Base-by-base conservation (phyloP, 2,797 vertebrate species). In the Cheirogaleus major region DNA sequence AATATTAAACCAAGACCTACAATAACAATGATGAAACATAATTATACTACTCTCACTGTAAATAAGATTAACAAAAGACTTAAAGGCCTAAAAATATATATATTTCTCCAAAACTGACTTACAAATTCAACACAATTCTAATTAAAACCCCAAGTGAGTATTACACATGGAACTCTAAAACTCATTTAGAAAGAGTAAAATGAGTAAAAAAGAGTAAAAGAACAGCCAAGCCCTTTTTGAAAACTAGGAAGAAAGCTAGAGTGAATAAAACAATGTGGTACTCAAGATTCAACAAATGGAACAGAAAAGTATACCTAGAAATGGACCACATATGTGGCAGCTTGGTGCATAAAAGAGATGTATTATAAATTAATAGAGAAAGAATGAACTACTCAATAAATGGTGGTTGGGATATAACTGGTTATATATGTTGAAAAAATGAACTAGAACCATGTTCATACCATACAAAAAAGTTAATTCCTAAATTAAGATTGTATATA, bases 61-160 rank as follows among this genome's bases (percentile, higher is more conserved):
- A 80, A 59, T 12, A 90, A 91, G 14, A 57, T 59, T 84, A 79
- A 43, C 35, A 20, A 70, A 81, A 76, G 12, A 67, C 12, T 69
- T 81, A 93, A 90, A 30, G 20, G 72, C n/a, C 52, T 72, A 63
- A 80, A 87, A 30, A 81, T 79, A 88, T 80, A 75, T 32, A 76
- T 43, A 83, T 69, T 85, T 95, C 57, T 76, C 69, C 69, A 32
- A 76, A 50, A 63, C 8, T 45, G 10, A 69, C 45, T 35, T 88
- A 76, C 41, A 92, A 43, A 61, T 86, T 85, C 43, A 86, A 80
- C 55, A 38, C 72, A 72, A 95, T 91, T 72, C 65, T 94, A 83
- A 83, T 91, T 91, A 88, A 94, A 96, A 88, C 55, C 45, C 65
- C 79, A 82, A 82, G 35, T 82, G 12, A 88, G 35, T 63, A 91